Conservation (phyloP, 2,113 vertebrate genomes). For the Indicator indicator region DNA sequence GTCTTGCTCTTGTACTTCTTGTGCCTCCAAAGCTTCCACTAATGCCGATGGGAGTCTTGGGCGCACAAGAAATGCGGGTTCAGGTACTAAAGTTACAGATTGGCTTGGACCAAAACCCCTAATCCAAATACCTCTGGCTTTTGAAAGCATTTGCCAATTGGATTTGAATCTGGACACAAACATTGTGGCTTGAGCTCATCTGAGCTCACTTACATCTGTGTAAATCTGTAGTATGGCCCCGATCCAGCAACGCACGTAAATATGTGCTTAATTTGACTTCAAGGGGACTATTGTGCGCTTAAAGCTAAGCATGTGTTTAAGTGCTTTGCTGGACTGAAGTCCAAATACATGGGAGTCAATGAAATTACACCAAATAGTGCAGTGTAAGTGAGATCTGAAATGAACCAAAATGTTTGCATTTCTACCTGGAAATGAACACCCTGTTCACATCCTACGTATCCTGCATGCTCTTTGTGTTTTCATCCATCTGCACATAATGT, state of each 20-base stretch:
- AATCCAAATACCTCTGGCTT: conserved; percentile 68
- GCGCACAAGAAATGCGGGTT: conserved; percentile 54
- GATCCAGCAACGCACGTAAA: conserved; percentile 66
- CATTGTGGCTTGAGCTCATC: conserved; percentile 72
- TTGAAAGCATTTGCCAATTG: conserved; percentile 72
- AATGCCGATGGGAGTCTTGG: conserved; percentile 64
- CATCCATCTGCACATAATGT: conserved; percentile 27
- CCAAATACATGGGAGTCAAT: conserved; percentile 62
- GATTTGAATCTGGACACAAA: conserved; percentile 72
- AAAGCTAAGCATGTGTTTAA: conserved; percentile 68
- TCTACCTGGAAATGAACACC: conserved; percentile 60
- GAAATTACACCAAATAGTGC: conserved; percentile 51
- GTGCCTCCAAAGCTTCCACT: conserved; percentile 62
- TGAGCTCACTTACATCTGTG: conserved; percentile 73
- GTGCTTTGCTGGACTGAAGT: conserved; percentile 66
- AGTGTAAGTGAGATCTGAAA: conserved; percentile 61
- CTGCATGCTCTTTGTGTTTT: neutral
- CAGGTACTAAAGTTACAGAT: conserved; percentile 73
- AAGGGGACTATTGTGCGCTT: conserved; percentile 67
- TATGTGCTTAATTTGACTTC: conserved; percentile 74
- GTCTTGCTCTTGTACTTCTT: conserved; percentile 56
- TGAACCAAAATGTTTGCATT: conserved; percentile 64
- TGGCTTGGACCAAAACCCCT: conserved; percentile 68
- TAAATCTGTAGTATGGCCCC: conserved; percentile 70
- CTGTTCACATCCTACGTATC: neutral